Evolutionary conservation across 2,113 vertebrate species (phyloP).

Genomic region (Carettochelys insculpta): DNA sequence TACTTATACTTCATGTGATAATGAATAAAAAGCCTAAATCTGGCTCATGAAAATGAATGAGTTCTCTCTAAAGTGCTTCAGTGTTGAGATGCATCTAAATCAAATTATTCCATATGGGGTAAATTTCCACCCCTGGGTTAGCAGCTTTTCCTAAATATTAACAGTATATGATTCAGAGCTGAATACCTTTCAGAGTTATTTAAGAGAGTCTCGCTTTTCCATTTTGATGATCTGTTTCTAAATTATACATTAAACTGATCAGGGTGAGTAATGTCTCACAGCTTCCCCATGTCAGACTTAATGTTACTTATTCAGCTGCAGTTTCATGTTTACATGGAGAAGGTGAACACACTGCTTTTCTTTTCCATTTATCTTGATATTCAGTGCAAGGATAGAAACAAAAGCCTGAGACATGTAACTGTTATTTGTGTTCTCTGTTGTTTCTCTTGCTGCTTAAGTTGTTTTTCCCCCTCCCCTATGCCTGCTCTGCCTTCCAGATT

Average conservation of each 20-base stretch:
- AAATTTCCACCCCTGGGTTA: not conserved
- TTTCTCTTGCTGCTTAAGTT: not conserved
- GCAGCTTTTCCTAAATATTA: not conserved
- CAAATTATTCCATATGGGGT: not conserved
- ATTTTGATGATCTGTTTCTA: constrained; percentile 77
- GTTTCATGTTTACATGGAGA: constrained; percentile 49
- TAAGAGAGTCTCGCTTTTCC: constrained; percentile 67
- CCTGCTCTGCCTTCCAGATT: not conserved
- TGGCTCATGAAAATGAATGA: not conserved
- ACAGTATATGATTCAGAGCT: constrained; percentile 3
- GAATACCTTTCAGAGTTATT: constrained; percentile 67
- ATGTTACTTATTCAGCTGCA: constrained; percentile 54
- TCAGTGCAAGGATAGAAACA: not conserved
- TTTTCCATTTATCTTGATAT: constrained; percentile 25
- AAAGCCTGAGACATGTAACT: not conserved
- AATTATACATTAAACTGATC: constrained; percentile 78
- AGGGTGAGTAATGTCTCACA: constrained; percentile 74
- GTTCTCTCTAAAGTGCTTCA: not conserved
- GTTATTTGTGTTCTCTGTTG: not conserved
- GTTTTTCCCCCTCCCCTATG: not conserved
- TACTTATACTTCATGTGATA: not conserved
- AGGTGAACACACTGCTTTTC: not conserved
- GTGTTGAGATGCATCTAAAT: constrained; percentile 23
- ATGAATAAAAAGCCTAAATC: not conserved
- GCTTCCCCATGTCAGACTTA: constrained; percentile 65